phyloP scores from a whole-genome alignment of 2,797 vertebrate genomes.

The Sphenodon punctatus region DNA sequence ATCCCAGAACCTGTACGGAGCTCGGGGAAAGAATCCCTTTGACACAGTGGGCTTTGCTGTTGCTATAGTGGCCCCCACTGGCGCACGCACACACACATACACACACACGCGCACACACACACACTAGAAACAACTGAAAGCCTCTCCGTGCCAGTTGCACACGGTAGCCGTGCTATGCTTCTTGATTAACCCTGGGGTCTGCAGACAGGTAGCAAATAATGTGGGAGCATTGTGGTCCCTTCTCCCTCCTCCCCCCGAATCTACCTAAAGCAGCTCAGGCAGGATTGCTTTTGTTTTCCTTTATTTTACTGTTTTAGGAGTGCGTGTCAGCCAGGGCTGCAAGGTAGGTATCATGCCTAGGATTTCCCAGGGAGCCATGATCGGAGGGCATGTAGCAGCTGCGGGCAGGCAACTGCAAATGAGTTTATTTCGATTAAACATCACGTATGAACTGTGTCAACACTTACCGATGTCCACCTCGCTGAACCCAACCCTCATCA shows the following conservation, averaged over 20 bases:
- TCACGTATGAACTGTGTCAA: conserved; percentile 1
- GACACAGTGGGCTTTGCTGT: rapidly evolving
- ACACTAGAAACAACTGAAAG: background rate
- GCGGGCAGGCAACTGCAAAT: background rate
- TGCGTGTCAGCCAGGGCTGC: conserved; percentile 13
- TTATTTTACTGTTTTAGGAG: conserved; percentile 26
- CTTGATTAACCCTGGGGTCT: background rate
- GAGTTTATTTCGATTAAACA: conserved; percentile 3
- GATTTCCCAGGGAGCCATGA: conserved; percentile 22
- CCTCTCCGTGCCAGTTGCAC: rapidly evolving
- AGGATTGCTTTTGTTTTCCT: background rate
- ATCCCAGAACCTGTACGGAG: rapidly evolving
- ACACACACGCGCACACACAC: rapidly evolving
- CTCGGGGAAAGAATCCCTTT: rapidly evolving
- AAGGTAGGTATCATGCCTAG: conserved; percentile 39
- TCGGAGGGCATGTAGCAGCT: conserved; percentile 44
- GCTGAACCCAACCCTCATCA: background rate
- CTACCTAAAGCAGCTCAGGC: background rate
- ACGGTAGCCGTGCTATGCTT: rapidly evolving
- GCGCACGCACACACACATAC: too few relatives aligned
- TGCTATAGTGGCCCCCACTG: too few relatives aligned
- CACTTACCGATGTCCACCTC: conserved; percentile 18
- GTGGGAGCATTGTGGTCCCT: background rate
- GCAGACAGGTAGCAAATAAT: background rate
- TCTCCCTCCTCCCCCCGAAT: background rate